phyloP scores from a whole-genome alignment of 1,140 invertebrate genomes.

The Zaprionus nigranus region DNA sequence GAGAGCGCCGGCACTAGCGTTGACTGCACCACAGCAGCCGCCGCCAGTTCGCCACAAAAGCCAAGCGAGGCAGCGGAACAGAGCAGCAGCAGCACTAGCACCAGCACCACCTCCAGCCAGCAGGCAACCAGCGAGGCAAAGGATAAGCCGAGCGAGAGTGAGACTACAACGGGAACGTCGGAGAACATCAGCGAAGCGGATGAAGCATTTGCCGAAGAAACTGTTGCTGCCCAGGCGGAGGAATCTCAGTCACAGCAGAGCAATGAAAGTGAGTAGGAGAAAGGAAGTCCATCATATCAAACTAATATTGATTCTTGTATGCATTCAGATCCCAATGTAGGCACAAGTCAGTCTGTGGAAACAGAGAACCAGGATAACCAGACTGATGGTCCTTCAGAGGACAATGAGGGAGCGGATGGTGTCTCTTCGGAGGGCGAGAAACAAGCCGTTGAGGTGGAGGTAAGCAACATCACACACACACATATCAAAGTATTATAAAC shows the following conservation, averaged over 20 bases:
- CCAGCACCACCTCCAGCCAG: constrained; percentile 22
- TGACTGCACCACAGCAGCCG: constrained; percentile 38
- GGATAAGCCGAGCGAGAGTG: constrained; percentile 54
- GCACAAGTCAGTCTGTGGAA: constrained; percentile 78
- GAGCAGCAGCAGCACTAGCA: constrained; percentile 37
- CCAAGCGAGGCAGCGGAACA: constrained; percentile 53
- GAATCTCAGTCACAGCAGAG: constrained; percentile 57
- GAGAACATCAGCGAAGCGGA: constrained; percentile 68
- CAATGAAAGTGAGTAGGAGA: constrained; percentile 52
- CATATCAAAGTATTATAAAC: background rate
- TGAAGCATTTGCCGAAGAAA: constrained; percentile 74
- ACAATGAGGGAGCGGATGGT: constrained; percentile 83
- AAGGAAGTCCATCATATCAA: background rate
- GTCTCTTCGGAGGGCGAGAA: constrained; percentile 88
- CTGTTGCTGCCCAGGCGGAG: constrained; percentile 52
- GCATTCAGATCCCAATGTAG: constrained; percentile 66
- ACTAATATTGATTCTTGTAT: background rate
- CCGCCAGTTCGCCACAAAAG: constrained; percentile 60
- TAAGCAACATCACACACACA: constrained; percentile 15
- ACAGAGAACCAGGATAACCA: constrained; percentile 69
- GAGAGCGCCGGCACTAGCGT: constrained; percentile 60
- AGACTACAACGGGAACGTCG: constrained; percentile 24
- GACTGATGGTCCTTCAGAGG: constrained; percentile 72
- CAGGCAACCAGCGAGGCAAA: constrained; percentile 46
- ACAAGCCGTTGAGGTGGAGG: constrained; percentile 85